Percentiles rank a stretch among this genome's conserved stretches.
Conservation (phyloP, 2,888 invertebrate genomes). For the Pandemis corylana region DNA sequence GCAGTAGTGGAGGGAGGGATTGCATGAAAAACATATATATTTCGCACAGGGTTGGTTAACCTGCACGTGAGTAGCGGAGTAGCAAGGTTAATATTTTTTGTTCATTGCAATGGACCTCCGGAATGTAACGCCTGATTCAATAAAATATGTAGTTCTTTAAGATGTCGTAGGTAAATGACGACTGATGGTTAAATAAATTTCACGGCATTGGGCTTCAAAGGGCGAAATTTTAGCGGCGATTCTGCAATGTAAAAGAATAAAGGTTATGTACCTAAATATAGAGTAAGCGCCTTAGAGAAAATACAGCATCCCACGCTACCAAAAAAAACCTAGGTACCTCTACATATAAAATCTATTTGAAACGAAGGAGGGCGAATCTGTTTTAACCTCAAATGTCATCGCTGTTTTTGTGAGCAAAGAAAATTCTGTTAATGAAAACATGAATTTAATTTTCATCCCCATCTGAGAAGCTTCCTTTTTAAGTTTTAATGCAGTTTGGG, state of each 20-base stretch:
- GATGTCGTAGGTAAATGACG: too few species aligned
- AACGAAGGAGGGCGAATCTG: not conserved
- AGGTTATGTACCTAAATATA: not conserved
- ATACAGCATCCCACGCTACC: constrained; percentile 2
- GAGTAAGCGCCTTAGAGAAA: not conserved
- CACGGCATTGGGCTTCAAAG: not conserved
- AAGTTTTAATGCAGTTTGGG: not conserved
- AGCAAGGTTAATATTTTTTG: too few species aligned
- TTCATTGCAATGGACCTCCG: too few species aligned
- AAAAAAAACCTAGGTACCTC: not conserved
- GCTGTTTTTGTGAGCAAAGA: constrained; percentile 2
- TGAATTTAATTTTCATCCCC: not conserved
- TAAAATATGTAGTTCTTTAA: too few species aligned
- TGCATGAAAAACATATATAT: too few species aligned
- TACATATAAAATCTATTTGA: not conserved
- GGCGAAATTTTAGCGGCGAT: not conserved
- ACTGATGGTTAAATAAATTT: too few species aligned
- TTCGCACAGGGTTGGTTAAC: too few species aligned
- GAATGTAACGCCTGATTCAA: too few species aligned
- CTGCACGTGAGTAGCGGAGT: too few species aligned
- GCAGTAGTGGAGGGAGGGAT: too few species aligned
- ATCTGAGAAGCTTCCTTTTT: not conserved
- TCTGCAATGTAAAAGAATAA: not conserved
- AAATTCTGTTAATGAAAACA: not conserved
- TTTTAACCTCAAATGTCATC: constrained; percentile 1